Conservation (phyloP, 2,888 invertebrate genomes). For the Morpho deidamia region DNA sequence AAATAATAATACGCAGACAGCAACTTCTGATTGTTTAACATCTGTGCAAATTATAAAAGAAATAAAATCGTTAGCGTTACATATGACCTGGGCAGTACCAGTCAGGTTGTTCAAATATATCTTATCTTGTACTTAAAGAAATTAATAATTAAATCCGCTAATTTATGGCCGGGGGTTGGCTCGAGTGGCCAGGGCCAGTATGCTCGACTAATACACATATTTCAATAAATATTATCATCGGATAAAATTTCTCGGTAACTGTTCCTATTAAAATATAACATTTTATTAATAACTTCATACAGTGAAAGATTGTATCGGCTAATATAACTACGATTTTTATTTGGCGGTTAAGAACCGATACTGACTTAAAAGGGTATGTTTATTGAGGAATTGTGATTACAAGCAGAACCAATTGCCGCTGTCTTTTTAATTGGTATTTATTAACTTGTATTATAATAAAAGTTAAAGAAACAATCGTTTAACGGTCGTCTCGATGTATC, state of each 20-base stretch:
- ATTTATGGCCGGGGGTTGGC: constrained; percentile 54
- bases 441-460: too few species aligned
- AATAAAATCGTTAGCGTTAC: constrained; percentile 72
- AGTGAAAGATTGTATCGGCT: constrained; percentile 13
- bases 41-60: constrained; percentile 60
- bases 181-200: constrained; percentile 23
- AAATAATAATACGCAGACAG: too few species aligned
- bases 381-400: not conserved
- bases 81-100: constrained; percentile 61
- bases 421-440: not conserved
- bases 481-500: too few species aligned
- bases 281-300: constrained; percentile 26
- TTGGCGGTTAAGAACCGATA: not conserved
- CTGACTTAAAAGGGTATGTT: not conserved
- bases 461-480: too few species aligned
- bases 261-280: constrained; percentile 25
- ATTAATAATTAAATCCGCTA: constrained; percentile 74
- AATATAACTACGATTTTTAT: constrained; percentile 6
- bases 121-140: constrained; percentile 65
- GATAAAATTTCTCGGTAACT: constrained; percentile 48
- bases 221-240: constrained; percentile 52
- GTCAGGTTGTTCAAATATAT: constrained; percentile 72
- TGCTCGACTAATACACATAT: constrained; percentile 53
- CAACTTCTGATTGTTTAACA: constrained; percentile 26
- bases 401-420: not conserved